Conservation (phyloP, 2,797 vertebrate species). For the Centropyge bicolor region DNA sequence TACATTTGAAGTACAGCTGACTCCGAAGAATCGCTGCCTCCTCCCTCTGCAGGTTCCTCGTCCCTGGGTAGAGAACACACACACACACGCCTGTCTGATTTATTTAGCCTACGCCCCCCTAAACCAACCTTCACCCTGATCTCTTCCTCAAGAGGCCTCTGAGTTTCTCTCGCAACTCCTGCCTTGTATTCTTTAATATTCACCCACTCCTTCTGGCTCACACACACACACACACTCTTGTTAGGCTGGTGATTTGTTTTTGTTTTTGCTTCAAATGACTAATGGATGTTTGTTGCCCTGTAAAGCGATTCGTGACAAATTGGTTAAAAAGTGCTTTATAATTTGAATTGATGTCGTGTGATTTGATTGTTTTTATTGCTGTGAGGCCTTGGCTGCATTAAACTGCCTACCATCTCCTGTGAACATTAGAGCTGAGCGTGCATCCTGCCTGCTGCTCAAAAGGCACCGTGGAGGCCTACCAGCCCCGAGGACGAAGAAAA, state of each 20-base stretch:
- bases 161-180: constrained; percentile 11
- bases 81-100: constrained; percentile 4
- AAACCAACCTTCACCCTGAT: constrained; percentile 15
- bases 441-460: constrained; percentile 36
- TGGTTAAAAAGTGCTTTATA: constrained; percentile 15
- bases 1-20: constrained; percentile 33
- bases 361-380: constrained; percentile 49
- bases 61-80: constrained; percentile 9
- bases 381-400: constrained; percentile 28
- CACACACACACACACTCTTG: constrained; percentile 3
- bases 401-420: constrained; percentile 31
- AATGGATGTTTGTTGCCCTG: constrained; percentile 24
- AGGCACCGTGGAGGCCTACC: constrained; percentile 15
- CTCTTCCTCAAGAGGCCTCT: not conserved
- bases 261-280: constrained; percentile 24
- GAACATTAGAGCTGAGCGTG: constrained; percentile 43
- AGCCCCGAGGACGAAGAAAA: constrained; percentile 53
- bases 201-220: constrained; percentile 1
- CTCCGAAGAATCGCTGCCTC: not conserved
- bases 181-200: constrained; percentile 22
- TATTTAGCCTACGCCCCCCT: constrained; percentile 13
- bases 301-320: constrained; percentile 25
- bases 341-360: constrained; percentile 40
- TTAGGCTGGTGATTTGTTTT: constrained; percentile 21
- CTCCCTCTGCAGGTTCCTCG: not conserved